Base-by-base conservation (phyloP, 2,888 invertebrate species). In the Lasius platythorax region DNA sequence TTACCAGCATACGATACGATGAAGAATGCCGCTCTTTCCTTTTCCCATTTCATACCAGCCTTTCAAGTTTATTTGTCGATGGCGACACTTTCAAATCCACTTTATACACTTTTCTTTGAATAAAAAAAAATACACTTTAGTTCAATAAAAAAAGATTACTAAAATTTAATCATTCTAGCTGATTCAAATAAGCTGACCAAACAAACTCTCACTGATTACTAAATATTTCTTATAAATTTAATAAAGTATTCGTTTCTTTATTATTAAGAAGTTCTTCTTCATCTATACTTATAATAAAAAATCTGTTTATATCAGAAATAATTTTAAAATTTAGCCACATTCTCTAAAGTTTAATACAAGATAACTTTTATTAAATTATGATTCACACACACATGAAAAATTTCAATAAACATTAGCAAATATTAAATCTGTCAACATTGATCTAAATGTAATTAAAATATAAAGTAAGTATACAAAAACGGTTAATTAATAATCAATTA, bases 1-100 rank as follows among this genome's bases (percentile, higher is more conserved):
- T 78, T 78, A 78, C 63, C 78, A 43, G 40, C 56, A 28, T 33
- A 30, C 1, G 78, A n/a, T 78, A 78, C 18, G 11, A 15, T 73
- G 3, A 30, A n/a, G 40, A 40, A 9, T 5, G n/a, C 11, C 1
- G 6, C n/a, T 76, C 3, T 50, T n/a, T 18, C 2, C 50, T 56
- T 40, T 40, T 11, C 23, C 8, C 18, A 12, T n/a, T 15, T 30
- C 3, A 11, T 37, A 50, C n/a, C 2, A 61, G 18, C 6, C 6
- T 75, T 64, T 18, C 33, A 37, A 43, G 64, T 40, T 66, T 56
- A 53, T 15, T 28, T n/a, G n/a, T 40, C 3, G 78, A 67, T 53
- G 67, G 78, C 53, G 56, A 66, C 30, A 67, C 40, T 67, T 78
- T 67, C 0, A 76, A 56, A 67, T 37, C 1, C 9, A 66, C 37